Base-by-base conservation (phyloP, 2,797 vertebrate species). In the Poeciliopsis gracilis region DNA sequence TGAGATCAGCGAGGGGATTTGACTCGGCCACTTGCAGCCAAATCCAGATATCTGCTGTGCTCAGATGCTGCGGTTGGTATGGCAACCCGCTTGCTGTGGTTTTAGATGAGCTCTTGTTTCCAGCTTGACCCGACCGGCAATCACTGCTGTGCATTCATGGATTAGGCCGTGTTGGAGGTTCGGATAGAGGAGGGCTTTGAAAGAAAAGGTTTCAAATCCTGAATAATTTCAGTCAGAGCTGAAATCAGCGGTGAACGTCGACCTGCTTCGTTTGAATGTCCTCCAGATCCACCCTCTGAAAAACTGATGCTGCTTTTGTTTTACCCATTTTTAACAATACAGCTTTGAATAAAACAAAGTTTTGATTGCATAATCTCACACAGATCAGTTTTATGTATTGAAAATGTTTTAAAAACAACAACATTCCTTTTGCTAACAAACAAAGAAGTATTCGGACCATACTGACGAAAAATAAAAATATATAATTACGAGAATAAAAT, bases 11-110 rank as follows among this genome's bases (percentile, higher is more conserved):
- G 23, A 85, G 87, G 91, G 94, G 94, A 95, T 95, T 95, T 95
- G 93, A 95, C 93, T 93, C 75, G 86, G 89, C 89, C 85, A 86
- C 89, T 94, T 80, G 87, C 89, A 90, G 94, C 93, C 94, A 95
- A 96, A 96, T 95, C 94, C 95, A 94, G 92, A 94, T 96, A 96
- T 96, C 96, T 95, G 87, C 91, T 78, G 81, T 77, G 90, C 91
- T 95, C 95, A 95, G 95, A 94, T 92, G 86, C 85, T 84, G 89
- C 0, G 76, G 95, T 96, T 95, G 95, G 90, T 95, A 95, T 95
- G 94, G 95, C 83, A 95, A 96, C 94, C 88, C 87, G 87, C 83
- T 88, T 83, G 89, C 92, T 93, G 91, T 92, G 89, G 93, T 94
- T 73, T 93, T 90, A 90, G 89, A 92, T 85, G 87, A 88, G 86